Evolutionary conservation across 2,888 invertebrate species (phyloP).

Genomic region (Cantharis lateralis): DNA sequence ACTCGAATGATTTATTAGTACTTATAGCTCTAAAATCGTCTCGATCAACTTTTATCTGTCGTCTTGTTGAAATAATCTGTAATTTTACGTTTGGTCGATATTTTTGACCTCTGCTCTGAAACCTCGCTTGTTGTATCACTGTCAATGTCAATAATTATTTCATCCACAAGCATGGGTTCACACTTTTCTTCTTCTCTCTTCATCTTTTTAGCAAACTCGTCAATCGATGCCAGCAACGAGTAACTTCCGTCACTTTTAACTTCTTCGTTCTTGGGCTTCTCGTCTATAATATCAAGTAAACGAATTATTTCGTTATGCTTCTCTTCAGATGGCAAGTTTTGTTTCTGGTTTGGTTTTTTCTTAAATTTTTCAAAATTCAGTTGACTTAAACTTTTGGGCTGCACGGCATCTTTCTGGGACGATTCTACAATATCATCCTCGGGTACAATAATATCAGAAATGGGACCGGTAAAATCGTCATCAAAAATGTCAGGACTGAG

Average conservation of each 20-base stretch:
- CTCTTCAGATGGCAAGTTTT: constrained; percentile 6
- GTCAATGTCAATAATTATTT: not conserved
- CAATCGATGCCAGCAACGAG: constrained; percentile 35
- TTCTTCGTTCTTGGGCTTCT: constrained; percentile 22
- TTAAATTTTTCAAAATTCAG: not conserved
- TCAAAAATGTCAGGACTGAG: not conserved
- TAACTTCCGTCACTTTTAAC: not conserved
- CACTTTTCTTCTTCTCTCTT: not conserved
- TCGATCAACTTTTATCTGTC: constrained; percentile 20
- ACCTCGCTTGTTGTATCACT: not conserved
- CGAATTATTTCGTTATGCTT: constrained; percentile 37
- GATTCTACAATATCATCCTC: constrained; percentile 20
- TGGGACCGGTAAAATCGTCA: not conserved
- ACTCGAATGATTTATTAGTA: not conserved
- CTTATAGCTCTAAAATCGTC: not conserved
- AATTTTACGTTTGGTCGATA: constrained; percentile 35
- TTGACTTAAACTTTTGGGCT: not conserved
- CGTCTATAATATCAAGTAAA: constrained; percentile 44
- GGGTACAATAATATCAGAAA: not conserved
- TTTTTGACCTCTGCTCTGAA: not conserved
- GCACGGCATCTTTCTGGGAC: constrained; percentile 9
- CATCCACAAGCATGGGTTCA: constrained; percentile 25
- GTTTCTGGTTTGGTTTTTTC: not conserved
- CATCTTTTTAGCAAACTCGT: constrained; percentile 30
- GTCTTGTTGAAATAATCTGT: constrained; percentile 42